Percentiles rank a stretch among this genome's conserved stretches.
These are phyloP conservation scores for Microcaecilia unicolor DNA, from an alignment of 2,797 vertebrate genomes.

Conservation along the genomic window DNA sequence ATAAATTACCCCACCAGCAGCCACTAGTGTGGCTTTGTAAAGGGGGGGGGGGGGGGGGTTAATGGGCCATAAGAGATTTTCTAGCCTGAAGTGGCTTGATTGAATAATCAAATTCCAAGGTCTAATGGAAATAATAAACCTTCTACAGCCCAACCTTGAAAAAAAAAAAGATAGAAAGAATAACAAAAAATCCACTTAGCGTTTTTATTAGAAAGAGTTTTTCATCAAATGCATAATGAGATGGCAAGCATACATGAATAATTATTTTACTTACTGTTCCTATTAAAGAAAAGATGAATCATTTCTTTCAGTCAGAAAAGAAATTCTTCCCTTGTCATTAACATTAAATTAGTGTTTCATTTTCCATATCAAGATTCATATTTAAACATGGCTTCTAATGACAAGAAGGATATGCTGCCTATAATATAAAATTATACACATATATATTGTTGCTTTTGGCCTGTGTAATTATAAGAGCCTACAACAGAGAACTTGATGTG, in stretches of 20 bases:
- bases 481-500: neutral
- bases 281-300: constrained; percentile 34
- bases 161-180: no score
- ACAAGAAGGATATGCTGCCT: constrained; percentile 6
- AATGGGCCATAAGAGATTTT: constrained; percentile 32
- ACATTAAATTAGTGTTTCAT: constrained; percentile 32
- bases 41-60: constrained; percentile 28
- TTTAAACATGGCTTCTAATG: constrained; percentile 13
- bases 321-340: constrained; percentile 25
- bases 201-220: constrained; percentile 34
- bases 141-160: constrained; percentile 26
- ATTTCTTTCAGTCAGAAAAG: constrained; percentile 33
- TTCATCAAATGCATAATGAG: constrained; percentile 42
- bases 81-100: constrained; percentile 29
- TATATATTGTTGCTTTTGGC: neutral
- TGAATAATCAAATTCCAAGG: constrained; percentile 44
- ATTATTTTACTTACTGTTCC: constrained; percentile 43
- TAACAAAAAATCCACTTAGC: constrained; percentile 12
- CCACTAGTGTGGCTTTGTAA: no score
- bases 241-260: constrained; percentile 36
- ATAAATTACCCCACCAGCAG: no score
- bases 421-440: constrained; percentile 19
- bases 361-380: constrained; percentile 20
- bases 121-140: constrained; percentile 43
- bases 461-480: neutral